These are phyloP conservation scores for Leptinotarsa texana DNA, from an alignment of 1,140 invertebrate species.

Conservation along the genomic window DNA sequence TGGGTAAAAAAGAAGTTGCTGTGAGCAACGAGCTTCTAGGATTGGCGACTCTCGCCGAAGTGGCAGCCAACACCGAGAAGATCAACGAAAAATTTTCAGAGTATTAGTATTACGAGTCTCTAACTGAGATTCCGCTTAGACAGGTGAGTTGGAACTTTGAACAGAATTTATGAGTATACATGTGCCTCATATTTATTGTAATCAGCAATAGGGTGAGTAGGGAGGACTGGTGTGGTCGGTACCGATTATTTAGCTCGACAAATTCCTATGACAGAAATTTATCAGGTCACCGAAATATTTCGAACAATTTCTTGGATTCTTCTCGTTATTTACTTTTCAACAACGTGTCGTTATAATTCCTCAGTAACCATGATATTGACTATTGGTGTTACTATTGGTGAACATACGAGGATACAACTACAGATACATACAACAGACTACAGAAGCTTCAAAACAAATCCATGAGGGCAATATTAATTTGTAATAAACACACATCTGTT, in stretches of 20 bases:
- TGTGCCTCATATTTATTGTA: constrained; percentile 11
- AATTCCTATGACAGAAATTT: no score
- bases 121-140: neutral
- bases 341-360: no score
- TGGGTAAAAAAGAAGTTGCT: constrained; percentile 48
- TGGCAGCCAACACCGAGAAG: constrained; percentile 56
- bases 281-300: no score
- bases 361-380: no score
- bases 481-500: no score
- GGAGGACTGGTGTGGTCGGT: neutral
- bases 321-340: no score
- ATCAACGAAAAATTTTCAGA: constrained; percentile 39
- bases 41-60: constrained; percentile 62
- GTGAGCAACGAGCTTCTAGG: constrained; percentile 57
- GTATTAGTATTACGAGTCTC: constrained; percentile 23
- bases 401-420: no score
- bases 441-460: no score
- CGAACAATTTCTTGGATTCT: no score
- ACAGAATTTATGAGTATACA: neutral
- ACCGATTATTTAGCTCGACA: neutral
- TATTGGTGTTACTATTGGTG: no score
- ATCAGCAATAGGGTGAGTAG: neutral
- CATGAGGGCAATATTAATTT: no score
- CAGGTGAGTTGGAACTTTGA: neutral
- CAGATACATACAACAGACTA: no score